Evolutionary conservation across 2,888 invertebrate genomes (phyloP), one percentile per base, ranked within the genome.

Genomic region (Papilio elwesi): DNA sequence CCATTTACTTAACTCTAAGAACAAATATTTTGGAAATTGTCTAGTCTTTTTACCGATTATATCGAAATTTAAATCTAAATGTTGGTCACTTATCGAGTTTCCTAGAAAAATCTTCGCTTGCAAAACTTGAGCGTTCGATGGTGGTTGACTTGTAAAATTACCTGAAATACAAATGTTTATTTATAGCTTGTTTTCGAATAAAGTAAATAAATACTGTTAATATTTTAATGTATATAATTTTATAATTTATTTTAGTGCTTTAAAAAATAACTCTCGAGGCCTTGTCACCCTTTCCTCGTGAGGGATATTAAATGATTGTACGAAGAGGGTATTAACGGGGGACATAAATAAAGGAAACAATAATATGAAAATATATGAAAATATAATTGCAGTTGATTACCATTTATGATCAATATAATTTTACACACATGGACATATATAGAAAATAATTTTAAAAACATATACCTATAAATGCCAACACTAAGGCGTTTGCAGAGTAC

Each of bases 401-500:
- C 43, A 43, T 43, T 43, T 0, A 43, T 43, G 43, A 6, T 5
- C 43, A 43, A 43, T 43, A 7, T 26, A 26, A 26, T 43, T 43
- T 43, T 43, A 43, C 9, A 26, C 43, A 43, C 0, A 48, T 48
- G 48, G 26, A 26, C 26, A 1, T 26, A 26, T 4, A 26, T 26
- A 1, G 10, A 47, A 2, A 63, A 11, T 1, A 64, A 4, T 12
- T 26, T 38, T 9, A n/a, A 8, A 9, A 43, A 47, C 1, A 16
- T 7, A 79, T 81, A 93, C 94, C 94, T 74, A 94, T 90, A 76
- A 93, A 88, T 16, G 88, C 93, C 75, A 94, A 79, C 12, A 92
- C 86, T 63, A 94, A 76, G 9, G 88, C 81, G 15, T 85, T 68
- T 0, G 75, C 69, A 0, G 79, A 69, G 57, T 80, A 79, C 15